Evolutionary conservation across 1,140 invertebrate genomes (phyloP), one percentile per base, ranked within the genome.

Genomic region (Agrilus planipennis): DNA sequence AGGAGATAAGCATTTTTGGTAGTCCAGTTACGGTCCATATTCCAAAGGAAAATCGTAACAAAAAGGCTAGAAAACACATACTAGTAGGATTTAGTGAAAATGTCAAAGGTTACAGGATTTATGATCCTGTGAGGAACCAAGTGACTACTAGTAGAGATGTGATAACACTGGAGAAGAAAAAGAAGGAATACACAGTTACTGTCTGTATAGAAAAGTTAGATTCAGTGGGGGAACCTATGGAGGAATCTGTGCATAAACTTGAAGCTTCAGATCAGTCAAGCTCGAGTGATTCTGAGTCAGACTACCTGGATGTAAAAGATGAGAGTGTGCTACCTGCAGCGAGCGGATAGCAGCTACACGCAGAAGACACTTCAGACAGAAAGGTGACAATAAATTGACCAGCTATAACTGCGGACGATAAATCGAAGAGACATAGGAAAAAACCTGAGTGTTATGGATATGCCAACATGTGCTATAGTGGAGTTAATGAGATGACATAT

Each of bases 21-120:
- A 47, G 44, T 29, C 1, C 3, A 25, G 46, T 29, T 1, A 53
- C 50, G 46, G 51, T 50, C 0, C 49, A 51, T 37, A 29, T 53
- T 1, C 46, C 46, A 31, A 48, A 53, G 46, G 6, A 36, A 10
- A 41, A 12, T 18, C 12, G 38, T 19, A 34, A 41, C 27, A 30
- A 31, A 22, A 45, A 41, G 15, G 38, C 44, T 3, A 41, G 39
- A 6, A 45, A 42, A 37, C 27, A 32, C 1, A 45, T 51, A 14
- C 28, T 45, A 6, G 29, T 48, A 2, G 42, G 42, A 12, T 45
- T 63, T 45, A 45, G 40, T 42, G 46, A 47, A 18, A 51, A 35
- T 21, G 49, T 31, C 36, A 63, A 56, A 38, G 57, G 53, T 2
- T 64, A 62, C 28, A 39, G 57, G 12, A 34, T 65, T 0, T 46